Evolutionary conservation across 1,140 invertebrate genomes (phyloP).

Genomic region (Globodera ellingtonae): DNA sequence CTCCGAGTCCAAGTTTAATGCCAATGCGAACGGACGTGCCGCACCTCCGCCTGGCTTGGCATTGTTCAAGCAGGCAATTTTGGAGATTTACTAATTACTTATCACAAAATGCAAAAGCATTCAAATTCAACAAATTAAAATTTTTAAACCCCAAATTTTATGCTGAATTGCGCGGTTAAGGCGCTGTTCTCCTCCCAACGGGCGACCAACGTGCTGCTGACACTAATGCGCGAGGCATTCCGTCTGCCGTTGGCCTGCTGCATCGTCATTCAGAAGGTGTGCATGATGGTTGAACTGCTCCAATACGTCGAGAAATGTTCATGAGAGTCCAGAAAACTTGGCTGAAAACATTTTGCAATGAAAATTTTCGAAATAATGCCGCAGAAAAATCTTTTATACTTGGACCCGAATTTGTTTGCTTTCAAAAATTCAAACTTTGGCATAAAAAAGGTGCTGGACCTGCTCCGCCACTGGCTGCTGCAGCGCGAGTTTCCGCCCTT

Average conservation of each 20-base stretch:
- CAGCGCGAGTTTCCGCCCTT: conserved; percentile 62
- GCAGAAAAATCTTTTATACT: too few relatives aligned
- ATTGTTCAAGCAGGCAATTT: conserved; percentile 49
- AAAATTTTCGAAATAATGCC: too few relatives aligned
- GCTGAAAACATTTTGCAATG: too few relatives aligned
- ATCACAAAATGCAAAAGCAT: conserved; percentile 5
- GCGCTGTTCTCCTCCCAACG: conserved; percentile 40
- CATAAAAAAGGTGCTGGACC: conserved; percentile 38
- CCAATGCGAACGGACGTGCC: neutral
- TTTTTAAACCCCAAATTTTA: neutral
- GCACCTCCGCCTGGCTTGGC: conserved; percentile 41
- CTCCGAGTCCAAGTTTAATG: conserved; percentile 25
- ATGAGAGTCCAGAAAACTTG: too few relatives aligned
- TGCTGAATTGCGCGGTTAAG: conserved; percentile 7
- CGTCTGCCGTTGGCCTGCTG: conserved; percentile 57
- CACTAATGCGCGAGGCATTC: conserved; percentile 60
- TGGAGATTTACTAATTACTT: conserved; percentile 34
- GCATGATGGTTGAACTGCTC: too few relatives aligned
- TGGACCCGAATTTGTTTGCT: too few relatives aligned
- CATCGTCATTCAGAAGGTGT: conserved; percentile 57
- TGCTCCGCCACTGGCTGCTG: conserved; percentile 59
- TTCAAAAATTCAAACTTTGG: too few relatives aligned
- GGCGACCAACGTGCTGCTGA: conserved; percentile 56
- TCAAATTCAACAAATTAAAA: neutral
- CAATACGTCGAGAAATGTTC: too few relatives aligned